phyloP scores from a whole-genome alignment of 2,797 vertebrate species.

The Echiichthys vipera region DNA sequence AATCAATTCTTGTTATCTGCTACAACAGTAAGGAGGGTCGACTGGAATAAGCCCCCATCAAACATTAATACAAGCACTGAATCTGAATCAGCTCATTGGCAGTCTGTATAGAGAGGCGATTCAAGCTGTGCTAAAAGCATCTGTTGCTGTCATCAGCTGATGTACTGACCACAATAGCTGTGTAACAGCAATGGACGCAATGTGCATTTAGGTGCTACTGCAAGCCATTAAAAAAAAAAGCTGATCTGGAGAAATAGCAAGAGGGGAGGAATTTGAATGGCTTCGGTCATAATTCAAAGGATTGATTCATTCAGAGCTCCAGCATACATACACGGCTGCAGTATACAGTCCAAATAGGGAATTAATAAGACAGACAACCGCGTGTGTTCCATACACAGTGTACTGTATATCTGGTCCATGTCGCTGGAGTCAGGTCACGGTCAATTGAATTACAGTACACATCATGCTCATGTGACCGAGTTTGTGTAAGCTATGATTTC shows the following conservation, averaged over 20 bases:
- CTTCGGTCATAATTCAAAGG: constrained; percentile 44
- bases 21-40: constrained; percentile 40
- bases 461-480: constrained; percentile 5
- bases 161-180: constrained; percentile 9
- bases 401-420: not conserved
- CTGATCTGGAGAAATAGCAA: constrained; percentile 1
- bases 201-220: constrained; percentile 10
- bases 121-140: constrained; percentile 11
- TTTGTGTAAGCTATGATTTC: constrained; percentile 21
- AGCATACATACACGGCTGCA: not conserved
- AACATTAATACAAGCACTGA: constrained; percentile 52
- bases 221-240: not conserved
- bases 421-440: constrained; percentile 32
- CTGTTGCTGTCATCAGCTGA: constrained; percentile 48
- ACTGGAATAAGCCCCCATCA: constrained; percentile 42
- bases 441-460: constrained; percentile 39
- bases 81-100: constrained; percentile 64
- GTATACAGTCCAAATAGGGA: not conserved
- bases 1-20: constrained; percentile 69
- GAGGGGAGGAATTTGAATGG: constrained; percentile 4
- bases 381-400: constrained; percentile 21
- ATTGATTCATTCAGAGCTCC: constrained; percentile 22
- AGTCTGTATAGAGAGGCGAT: constrained; percentile 33
- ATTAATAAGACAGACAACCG: constrained; percentile 9
- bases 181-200: constrained; percentile 5